A percentile compares a stretch with the other conserved stretches of the same genome.
These are phyloP conservation scores for Halocynthia aurantium DNA, from an alignment of 23 tunicate genomes.

Conservation along the genomic window DNA sequence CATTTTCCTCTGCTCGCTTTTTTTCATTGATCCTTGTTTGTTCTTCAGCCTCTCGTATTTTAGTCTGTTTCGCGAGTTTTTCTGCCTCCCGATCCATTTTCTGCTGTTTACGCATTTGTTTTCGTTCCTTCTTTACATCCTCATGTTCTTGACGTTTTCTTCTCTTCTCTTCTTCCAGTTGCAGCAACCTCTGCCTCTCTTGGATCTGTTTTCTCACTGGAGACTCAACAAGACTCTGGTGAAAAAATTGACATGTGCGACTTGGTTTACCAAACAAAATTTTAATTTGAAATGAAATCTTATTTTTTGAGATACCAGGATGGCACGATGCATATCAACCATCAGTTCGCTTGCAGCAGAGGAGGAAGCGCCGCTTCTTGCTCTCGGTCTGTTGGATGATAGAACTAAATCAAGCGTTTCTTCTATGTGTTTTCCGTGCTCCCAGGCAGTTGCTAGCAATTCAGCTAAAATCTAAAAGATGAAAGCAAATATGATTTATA, in stretches of 20 bases:
- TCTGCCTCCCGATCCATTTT: neutral
- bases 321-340: constrained; percentile 86
- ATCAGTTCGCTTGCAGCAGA: constrained; percentile 73
- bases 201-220: constrained; percentile 70
- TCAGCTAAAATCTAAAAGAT: constrained; percentile 68
- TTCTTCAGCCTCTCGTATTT: neutral
- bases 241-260: neutral
- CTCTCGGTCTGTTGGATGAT: constrained; percentile 28
- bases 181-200: constrained; percentile 28
- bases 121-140: neutral
- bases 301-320: constrained; percentile 24
- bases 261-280: too few species aligned
- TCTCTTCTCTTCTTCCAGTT: neutral
- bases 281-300: too few species aligned
- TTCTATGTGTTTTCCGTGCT: constrained; percentile 80
- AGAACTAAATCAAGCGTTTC: constrained; percentile 67
- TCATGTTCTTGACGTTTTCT: neutral
- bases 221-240: constrained; percentile 73
- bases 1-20: neutral
- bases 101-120: constrained; percentile 14
- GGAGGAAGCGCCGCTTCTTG: constrained; percentile 31
- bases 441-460: constrained; percentile 69
- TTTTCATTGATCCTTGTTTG: neutral
- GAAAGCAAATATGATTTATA: neutral
- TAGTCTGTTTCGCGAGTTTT: neutral